Conservation (phyloP, 2,113 vertebrate species). For the Calonectris borealis region DNA sequence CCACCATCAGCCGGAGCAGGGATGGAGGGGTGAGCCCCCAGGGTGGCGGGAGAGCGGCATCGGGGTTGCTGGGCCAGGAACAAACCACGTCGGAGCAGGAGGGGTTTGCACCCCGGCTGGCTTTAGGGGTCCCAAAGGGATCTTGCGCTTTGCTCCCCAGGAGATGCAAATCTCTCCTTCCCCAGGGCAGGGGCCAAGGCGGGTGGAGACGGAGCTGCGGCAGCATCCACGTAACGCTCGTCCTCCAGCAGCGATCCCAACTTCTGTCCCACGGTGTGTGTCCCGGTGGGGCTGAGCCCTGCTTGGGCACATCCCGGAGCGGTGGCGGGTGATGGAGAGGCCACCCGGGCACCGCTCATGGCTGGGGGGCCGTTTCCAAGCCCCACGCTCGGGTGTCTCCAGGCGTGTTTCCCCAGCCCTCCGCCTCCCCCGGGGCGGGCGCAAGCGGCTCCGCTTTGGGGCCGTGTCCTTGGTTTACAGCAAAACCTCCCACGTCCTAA, state of each 20-base stretch:
- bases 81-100: background rate
- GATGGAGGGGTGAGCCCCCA: background rate
- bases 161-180: background rate
- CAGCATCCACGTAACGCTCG: rapidly evolving
- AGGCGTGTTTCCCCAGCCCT: background rate
- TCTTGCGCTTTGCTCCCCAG: background rate
- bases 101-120: background rate
- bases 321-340: background rate
- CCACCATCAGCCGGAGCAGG: background rate
- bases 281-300: background rate
- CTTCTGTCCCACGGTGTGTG: background rate
- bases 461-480: background rate
- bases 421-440: background rate
- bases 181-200: background rate
- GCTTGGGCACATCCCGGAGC: background rate
- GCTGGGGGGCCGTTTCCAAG: background rate
- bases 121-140: background rate
- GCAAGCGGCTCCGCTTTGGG: rapidly evolving
- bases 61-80: background rate
- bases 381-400: background rate
- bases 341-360: rapidly evolving
- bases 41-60: background rate
- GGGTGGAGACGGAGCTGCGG: background rate
- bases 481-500: background rate
- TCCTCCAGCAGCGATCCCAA: background rate